phyloP scores from a whole-genome alignment of 2,113 vertebrate genomes.

The Poeciliopsis retropinna region DNA sequence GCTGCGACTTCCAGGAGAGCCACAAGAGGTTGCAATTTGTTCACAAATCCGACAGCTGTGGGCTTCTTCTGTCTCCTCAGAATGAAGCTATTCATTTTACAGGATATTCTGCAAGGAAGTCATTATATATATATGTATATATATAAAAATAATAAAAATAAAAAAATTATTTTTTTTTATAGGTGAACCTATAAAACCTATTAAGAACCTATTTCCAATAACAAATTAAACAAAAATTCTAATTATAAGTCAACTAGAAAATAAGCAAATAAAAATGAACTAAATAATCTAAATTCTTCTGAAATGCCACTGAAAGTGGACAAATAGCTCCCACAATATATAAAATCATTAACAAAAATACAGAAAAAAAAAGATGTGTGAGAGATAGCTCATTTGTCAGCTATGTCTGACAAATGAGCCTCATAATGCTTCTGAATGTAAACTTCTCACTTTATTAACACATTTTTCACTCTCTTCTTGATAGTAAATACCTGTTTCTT shows the following conservation, averaged over 20 bases:
- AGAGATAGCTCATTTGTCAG: neutral
- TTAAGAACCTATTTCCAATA: too few species aligned
- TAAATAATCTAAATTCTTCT: too few species aligned
- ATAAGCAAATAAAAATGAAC: too few species aligned
- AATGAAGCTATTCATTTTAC: neutral
- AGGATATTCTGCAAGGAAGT: neutral
- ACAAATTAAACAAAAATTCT: too few species aligned
- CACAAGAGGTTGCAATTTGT: constrained; percentile 67
- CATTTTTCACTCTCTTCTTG: neutral
- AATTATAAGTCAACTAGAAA: too few species aligned
- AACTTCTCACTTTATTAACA: neutral
- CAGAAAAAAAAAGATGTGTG: too few species aligned
- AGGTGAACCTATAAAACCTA: too few species aligned
- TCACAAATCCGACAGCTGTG: constrained; percentile 32
- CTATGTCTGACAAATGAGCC: neutral
- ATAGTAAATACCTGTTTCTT: neutral
- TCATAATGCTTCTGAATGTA: too few species aligned
- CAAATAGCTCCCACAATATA: too few species aligned
- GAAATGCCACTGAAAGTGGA: too few species aligned
- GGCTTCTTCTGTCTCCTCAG: neutral
- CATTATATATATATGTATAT: neutral
- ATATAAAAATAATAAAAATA: too few species aligned
- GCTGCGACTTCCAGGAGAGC: constrained; percentile 20
- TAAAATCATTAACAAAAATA: neutral
- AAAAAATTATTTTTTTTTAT: too few species aligned